phyloP scores from a whole-genome alignment of 2,888 invertebrate species.

The Neocrepidodera transversa region DNA sequence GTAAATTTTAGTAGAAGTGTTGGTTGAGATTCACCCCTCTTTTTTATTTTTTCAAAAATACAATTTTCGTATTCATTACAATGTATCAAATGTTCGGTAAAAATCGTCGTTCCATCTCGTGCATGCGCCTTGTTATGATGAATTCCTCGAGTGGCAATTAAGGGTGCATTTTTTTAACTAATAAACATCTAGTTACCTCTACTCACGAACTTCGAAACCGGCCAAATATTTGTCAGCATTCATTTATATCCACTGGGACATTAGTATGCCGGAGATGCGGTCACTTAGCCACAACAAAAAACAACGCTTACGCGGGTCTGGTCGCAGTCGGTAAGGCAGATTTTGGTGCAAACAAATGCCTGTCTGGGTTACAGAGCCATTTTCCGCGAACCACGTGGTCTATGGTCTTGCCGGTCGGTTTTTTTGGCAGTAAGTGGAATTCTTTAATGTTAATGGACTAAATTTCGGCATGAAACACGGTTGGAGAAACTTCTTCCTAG shows the following conservation, averaged over 20 bases:
- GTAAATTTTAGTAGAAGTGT: too few relatives aligned
- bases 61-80: too few relatives aligned
- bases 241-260: slow-evolving; percentile 43
- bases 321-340: slow-evolving; percentile 32
- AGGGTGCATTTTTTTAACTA: slow-evolving; percentile 44
- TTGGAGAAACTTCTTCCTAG: neutral
- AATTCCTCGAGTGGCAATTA: slow-evolving; percentile 45
- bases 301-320: slow-evolving; percentile 16
- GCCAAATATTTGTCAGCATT: slow-evolving; percentile 52
- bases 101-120: neutral
- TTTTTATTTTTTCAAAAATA: too few relatives aligned
- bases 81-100: too few relatives aligned
- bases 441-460: slow-evolving; percentile 36
- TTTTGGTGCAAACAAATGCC: slow-evolving; percentile 45
- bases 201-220: slow-evolving; percentile 40
- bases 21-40: too few relatives aligned
- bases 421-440: slow-evolving; percentile 40
- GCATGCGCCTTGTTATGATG: slow-evolving; percentile 38
- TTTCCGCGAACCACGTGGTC: slow-evolving; percentile 52
- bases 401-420: slow-evolving; percentile 46
- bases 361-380: slow-evolving; percentile 49
- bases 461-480: slow-evolving; percentile 1
- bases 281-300: slow-evolving; percentile 47
- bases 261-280: slow-evolving; percentile 50
- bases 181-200: slow-evolving; percentile 48